These are phyloP conservation scores for Morinoia aosen DNA, from an alignment of 2,888 invertebrate species.

Conservation along the genomic window DNA sequence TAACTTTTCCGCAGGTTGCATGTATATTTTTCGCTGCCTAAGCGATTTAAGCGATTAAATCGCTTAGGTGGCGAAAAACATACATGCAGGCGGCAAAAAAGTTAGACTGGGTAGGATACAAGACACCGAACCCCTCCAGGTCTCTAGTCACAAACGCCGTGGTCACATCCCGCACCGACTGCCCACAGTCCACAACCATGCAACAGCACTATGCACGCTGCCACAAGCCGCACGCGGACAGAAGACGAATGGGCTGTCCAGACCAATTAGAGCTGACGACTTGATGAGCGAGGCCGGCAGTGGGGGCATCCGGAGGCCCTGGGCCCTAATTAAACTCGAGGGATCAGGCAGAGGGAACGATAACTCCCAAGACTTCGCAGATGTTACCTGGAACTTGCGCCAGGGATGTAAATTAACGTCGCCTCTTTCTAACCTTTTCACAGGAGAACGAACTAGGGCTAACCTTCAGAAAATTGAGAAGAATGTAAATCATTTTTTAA, in stretches of 20 bases:
- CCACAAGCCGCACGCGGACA: not conserved
- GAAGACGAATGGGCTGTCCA: slow-evolving; percentile 16
- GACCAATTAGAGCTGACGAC: slow-evolving; percentile 7
- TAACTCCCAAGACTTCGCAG: not conserved
- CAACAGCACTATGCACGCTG: not conserved
- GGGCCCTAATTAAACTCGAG: not conserved
- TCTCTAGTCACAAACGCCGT: too few relatives aligned
- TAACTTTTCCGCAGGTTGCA: too few relatives aligned
- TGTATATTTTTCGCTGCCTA: too few relatives aligned
- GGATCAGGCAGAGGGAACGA: not conserved
- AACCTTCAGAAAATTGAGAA: not conserved
- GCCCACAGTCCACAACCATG: not conserved
- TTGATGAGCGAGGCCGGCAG: not conserved
- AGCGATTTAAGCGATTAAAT: too few relatives aligned
- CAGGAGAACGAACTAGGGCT: not conserved
- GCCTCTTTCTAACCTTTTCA: not conserved
- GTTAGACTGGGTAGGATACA: too few relatives aligned
- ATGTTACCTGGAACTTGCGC: not conserved
- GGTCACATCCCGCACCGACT: too few relatives aligned
- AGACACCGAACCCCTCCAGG: too few relatives aligned
- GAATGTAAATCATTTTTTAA: not conserved
- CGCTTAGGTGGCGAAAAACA: too few relatives aligned
- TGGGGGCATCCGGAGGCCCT: not conserved
- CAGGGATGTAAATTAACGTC: not conserved
- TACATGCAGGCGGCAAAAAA: too few relatives aligned